A percentile compares a stretch with the other conserved stretches of the same genome.
These are phyloP conservation scores for Bombylius major DNA, from an alignment of 2,888 invertebrate species.

Conservation along the genomic window DNA sequence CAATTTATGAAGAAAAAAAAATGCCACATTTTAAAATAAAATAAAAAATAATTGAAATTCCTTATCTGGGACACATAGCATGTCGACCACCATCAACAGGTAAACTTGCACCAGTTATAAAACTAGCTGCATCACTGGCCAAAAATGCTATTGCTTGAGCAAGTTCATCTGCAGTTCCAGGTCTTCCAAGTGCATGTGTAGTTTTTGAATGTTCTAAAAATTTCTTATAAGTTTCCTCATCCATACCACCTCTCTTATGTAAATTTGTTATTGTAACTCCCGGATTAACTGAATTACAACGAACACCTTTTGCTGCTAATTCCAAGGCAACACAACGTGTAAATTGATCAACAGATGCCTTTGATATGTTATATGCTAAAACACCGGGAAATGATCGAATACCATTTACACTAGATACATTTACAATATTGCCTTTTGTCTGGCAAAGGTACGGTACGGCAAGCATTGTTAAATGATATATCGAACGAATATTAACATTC, in stretches of 20 bases:
- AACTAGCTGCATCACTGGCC: slow-evolving; percentile 76
- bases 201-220: slow-evolving; percentile 74
- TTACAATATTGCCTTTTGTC: slow-evolving; percentile 83
- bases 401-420: slow-evolving; percentile 90
- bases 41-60: neutral
- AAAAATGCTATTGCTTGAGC: slow-evolving; percentile 84
- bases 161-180: slow-evolving; percentile 74
- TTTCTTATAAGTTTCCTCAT: slow-evolving; percentile 62
- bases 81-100: slow-evolving; percentile 93
- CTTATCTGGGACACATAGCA: slow-evolving; percentile 82
- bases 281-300: slow-evolving; percentile 88
- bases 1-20: neutral
- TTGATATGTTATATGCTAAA: slow-evolving; percentile 84
- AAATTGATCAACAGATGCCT: slow-evolving; percentile 88
- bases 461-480: slow-evolving; percentile 72
- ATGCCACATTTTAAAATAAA: neutral
- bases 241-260: slow-evolving; percentile 77
- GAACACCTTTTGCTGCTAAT: slow-evolving; percentile 63
- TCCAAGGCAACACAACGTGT: slow-evolving; percentile 87
- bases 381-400: slow-evolving; percentile 81
- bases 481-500: slow-evolving; percentile 75
- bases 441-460: slow-evolving; percentile 75
- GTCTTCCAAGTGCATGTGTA: slow-evolving; percentile 85
- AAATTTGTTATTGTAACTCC: slow-evolving; percentile 79
- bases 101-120: slow-evolving; percentile 78